Base-by-base conservation (phyloP, 23 tunicate genomes). In the Oikopleura albicans region DNA sequence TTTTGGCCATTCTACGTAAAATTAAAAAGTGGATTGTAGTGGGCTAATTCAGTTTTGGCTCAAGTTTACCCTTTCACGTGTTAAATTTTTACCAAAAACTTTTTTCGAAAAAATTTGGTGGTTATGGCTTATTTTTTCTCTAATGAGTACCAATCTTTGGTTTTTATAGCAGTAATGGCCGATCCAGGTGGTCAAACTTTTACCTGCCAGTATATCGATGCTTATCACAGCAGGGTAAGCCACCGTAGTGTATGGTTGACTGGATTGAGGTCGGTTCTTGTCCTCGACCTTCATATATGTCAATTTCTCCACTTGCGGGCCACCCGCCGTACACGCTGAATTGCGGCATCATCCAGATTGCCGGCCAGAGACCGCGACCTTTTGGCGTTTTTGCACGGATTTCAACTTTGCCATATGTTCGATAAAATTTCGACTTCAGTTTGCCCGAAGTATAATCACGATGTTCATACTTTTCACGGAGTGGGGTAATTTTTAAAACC, bases 341-440 rank as follows among this genome's bases (percentile, higher is more conserved):
- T 95, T 88, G 85, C 40, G 99, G 96, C 99, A 95, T 95, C 99
- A 95, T 95, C 99, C 99, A 95, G 39, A 95, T 95, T 35, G 99
- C 99, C 0, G 99, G 99, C 99, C 99, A 95, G 40, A 95, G 39
- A 16, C 99, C 96, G 4, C 83, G 84, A n/a, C 99, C 99, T 41
- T 88, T 86, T 0, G 99, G 99, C 4, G 87, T 84, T 76, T 95
- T 95, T 33, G 99, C 99, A 41, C 96, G 76, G 34, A 95, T 92
- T 83, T 95, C 97, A 34, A 95, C 91, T 39, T 91, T 76, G 0
- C 99, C 99, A 84, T 95, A 95, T 79, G 88, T 88, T 91, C 89
- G 87, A 27, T 89, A 85, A 85, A 95, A 90, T 0, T 88, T 87
- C 75, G 97, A 91, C 66, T 87, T 84, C 86, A 95, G 87, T 85